These are phyloP conservation scores for Pachypsylla venusta DNA, from an alignment of 1,140 invertebrate genomes.

Conservation along the genomic window DNA sequence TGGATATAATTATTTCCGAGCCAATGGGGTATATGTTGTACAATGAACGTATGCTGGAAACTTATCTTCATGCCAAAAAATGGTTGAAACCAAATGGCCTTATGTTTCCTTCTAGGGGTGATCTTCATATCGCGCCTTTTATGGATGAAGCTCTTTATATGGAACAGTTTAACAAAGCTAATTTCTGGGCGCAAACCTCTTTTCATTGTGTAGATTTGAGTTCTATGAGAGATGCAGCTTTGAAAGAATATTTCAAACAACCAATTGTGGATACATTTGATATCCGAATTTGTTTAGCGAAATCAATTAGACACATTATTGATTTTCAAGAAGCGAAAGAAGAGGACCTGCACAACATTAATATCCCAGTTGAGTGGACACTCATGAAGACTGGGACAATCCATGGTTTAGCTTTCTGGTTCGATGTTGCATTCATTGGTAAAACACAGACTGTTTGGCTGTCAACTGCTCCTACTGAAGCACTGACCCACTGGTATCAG, in stretches of 20 bases:
- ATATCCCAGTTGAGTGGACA: conserved; percentile 88
- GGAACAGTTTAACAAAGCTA: conserved; percentile 97
- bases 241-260: conserved; percentile 96
- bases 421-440: conserved; percentile 97
- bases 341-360: conserved; percentile 86
- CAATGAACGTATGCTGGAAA: conserved; percentile 98
- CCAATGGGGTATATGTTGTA: conserved; percentile 99
- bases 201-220: conserved; percentile 97
- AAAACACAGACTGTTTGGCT: conserved; percentile 84
- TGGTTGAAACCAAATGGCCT: conserved; percentile 80
- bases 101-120: conserved; percentile 95
- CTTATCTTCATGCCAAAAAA: conserved; percentile 95
- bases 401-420: conserved; percentile 98
- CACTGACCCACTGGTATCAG: conserved; percentile 99
- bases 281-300: conserved; percentile 91
- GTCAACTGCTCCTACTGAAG: conserved; percentile 95
- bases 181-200: conserved; percentile 96
- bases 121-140: conserved; percentile 96
- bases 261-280: conserved; percentile 99
- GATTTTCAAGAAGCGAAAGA: conserved; percentile 89
- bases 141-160: conserved; percentile 94
- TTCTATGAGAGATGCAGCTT: conserved; percentile 72
- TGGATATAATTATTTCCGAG: conserved; percentile 96
- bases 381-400: conserved; percentile 85
- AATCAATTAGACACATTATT: conserved; percentile 86